Percentiles rank a stretch among this genome's conserved stretches.
phyloP scores from a whole-genome alignment of 2,888 invertebrate species.

The Acronicta alni region DNA sequence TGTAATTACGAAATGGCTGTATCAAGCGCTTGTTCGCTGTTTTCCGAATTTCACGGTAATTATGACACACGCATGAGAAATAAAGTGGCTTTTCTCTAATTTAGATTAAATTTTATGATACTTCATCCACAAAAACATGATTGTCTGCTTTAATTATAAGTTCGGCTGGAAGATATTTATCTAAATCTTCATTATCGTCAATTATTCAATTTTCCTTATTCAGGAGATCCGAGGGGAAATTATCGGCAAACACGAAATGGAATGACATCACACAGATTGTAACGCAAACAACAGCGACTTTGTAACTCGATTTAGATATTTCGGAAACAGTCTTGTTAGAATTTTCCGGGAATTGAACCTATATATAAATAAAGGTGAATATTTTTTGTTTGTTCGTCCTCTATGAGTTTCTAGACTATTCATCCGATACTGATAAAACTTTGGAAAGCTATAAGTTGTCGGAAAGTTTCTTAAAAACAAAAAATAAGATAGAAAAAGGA shows the following conservation, averaged over 20 bases:
- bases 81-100: conserved; percentile 1
- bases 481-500: too few species aligned
- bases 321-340: conserved; percentile 7
- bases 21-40: not conserved
- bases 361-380: too few species aligned
- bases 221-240: conserved; percentile 5
- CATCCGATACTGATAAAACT: too few species aligned
- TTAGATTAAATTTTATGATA: not conserved
- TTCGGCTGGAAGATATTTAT: conserved; percentile 1
- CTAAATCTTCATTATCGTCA: conserved; percentile 17
- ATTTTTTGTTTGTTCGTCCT: too few species aligned
- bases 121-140: too few species aligned
- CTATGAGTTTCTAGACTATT: too few species aligned
- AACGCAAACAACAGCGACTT: conserved; percentile 21
- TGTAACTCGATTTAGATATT: conserved; percentile 24
- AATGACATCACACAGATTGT: conserved; percentile 28
- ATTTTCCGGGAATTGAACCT: conserved; percentile 14
- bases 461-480: too few species aligned
- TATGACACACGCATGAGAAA: conserved; percentile 1
- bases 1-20: conserved; percentile 5
- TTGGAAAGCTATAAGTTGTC: too few species aligned
- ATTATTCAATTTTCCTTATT: conserved; percentile 4
- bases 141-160: too few species aligned
- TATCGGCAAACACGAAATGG: conserved; percentile 12
- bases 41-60: conserved; percentile 3